Evolutionary conservation across 1,140 invertebrate species (phyloP), one percentile per base, ranked within the genome.

Genomic region (Papilio glaucus): DNA sequence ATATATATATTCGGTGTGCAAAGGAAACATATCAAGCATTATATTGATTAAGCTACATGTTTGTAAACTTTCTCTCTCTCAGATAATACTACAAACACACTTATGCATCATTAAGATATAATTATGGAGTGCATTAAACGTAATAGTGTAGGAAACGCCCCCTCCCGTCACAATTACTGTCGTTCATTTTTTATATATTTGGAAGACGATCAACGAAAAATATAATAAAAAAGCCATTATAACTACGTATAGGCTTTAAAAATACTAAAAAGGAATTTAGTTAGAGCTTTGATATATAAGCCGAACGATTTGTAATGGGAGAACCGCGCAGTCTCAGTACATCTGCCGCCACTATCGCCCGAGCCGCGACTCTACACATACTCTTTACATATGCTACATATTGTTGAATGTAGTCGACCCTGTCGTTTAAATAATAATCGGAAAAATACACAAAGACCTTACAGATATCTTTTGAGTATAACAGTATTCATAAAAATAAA

Each of bases 121-220:
- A 77, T 76, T 80, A 86, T 87, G 85, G 86, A 87, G 87, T 91
- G 87, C 85, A 87, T 85, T 84, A 86, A 90, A 87, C 87, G 90
- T 89, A 90, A 87, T 86, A 87, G 82, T 85, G 82, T 90, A 90
- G 88, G 88, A 90, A 89, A 87, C 80, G 86, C 87, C 88, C 88
- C 86, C 88, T 83, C 88, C 88, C 85, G 76, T 76, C 74, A n/a
- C n/a, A 73, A 57, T 69, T 72, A 53, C 82, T 87, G 85, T 78
- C 80, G 75, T 82, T 80, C 77, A 78, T 77, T 57, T 49, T 49
- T 49, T 21, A 18, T 18, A 49, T 49, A 49, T 49, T 89, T 92
- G 90, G 90, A 92, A 92, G 90, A 92, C 90, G n/a, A n/a, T n/a
- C n/a, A 77, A 89, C 78, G 79, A 84, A 88, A 83, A 84, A 72